Evolutionary conservation across 1,140 invertebrate genomes (phyloP), one percentile per base, ranked within the genome.

Genomic region (Contarinia nasturtii): DNA sequence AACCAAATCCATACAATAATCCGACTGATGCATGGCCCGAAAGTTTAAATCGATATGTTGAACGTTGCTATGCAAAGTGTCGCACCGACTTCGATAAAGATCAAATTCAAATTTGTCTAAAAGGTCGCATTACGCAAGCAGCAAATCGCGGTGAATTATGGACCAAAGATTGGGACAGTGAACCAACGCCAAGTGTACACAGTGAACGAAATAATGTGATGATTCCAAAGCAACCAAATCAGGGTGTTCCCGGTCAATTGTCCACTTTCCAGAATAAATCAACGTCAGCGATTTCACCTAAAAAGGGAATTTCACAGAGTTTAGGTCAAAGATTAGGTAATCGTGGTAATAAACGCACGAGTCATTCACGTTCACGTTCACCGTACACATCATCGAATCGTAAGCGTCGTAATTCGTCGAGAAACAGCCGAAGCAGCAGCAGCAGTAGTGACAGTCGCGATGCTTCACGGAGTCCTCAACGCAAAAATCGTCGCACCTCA

Each of bases 101-200:
- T 71, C 80, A 89, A 60, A 87, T 96, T 46, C 86, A 93, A 60
- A 87, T 89, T 49, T 84, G 90, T 53, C 67, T 97, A 27, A 94
- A 93, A 64, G 87, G 87, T 34, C 88, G 92, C 66, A 82, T 96
- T 48, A 92, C 86, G 18, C 75, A 79, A 42, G 85, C 88, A 1
- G 84, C 84, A n/a, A 82, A 80, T 54, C 79, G 81, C 53, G 83
- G 82, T 47, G 81, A 83, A 49, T 70, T 93, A 15, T 85, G 79
- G 75, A 78, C 82, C 0, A 86, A 86, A 55, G 86, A 95, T 67
- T 97, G 92, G 92, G 78, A 81, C 51, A 78, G 76, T 50, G 90
- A 95, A 62, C 85, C 89, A 18, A 71, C 95, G 49, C 90, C 90
- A 2, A 83, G 77, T 59, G 80, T 85, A 33, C 73, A 83, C 54